phyloP scores from a whole-genome alignment of 2,797 vertebrate genomes.

The Gymnoscopelus braueri region DNA sequence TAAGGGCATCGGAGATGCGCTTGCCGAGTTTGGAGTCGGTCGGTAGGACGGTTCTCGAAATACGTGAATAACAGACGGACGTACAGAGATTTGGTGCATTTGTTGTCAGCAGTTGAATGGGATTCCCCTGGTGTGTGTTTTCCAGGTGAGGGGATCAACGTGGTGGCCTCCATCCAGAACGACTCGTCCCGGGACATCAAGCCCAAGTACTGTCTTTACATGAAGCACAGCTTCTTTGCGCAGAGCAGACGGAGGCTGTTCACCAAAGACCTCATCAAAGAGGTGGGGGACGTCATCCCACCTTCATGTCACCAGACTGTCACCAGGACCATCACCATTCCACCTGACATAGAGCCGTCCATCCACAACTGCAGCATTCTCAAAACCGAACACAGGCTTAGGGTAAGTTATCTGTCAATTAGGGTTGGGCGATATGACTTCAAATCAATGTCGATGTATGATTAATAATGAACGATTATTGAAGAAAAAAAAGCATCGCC shows the following conservation, averaged over 20 bases:
- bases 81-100: too few species aligned
- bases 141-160: constrained; percentile 89
- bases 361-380: constrained; percentile 89
- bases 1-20: too few species aligned
- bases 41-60: too few species aligned
- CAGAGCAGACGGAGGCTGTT: constrained; percentile 71
- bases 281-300: constrained; percentile 86
- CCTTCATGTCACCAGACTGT: constrained; percentile 83
- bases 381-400: constrained; percentile 89
- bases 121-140: constrained; percentile 1
- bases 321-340: constrained; percentile 86
- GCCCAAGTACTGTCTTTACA: constrained; percentile 91
- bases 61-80: too few species aligned
- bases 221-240: constrained; percentile 91
- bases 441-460: too few species aligned
- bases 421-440: too few species aligned
- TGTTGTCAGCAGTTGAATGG: too few species aligned
- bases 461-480: too few species aligned
- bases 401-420: constrained; percentile 74
- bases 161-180: constrained; percentile 88
- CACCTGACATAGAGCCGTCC: constrained; percentile 81
- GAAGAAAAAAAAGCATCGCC: too few species aligned
- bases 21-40: too few species aligned
- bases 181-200: constrained; percentile 89
- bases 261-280: constrained; percentile 74